phyloP scores from a whole-genome alignment of 2,797 vertebrate genomes.

The Heteromormyrus szaboi region DNA sequence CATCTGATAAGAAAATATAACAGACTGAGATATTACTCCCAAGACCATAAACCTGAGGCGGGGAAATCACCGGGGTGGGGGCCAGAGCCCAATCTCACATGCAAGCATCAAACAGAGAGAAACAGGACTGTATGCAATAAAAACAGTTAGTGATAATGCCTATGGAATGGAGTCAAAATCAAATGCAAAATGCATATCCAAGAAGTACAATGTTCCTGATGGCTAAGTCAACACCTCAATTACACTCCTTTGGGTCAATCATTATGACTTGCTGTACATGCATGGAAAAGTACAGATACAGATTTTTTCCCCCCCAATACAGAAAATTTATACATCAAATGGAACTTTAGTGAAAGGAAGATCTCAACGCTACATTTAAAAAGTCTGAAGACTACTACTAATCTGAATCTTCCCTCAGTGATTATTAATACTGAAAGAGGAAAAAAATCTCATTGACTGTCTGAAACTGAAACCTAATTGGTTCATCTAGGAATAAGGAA shows the following conservation, averaged over 20 bases:
- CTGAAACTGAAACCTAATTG: background rate
- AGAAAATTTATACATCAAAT: background rate
- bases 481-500: background rate
- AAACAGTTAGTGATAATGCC: background rate
- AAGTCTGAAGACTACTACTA: background rate
- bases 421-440: background rate
- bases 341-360: background rate
- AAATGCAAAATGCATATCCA: background rate
- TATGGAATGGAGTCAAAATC: background rate
- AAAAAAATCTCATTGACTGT: background rate
- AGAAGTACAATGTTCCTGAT: background rate
- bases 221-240: background rate
- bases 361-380: background rate
- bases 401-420: background rate
- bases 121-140: background rate
- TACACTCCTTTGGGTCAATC: background rate
- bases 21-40: background rate
- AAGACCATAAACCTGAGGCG: background rate
- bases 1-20: background rate
- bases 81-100: background rate
- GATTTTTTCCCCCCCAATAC: background rate
- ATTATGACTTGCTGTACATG: background rate
- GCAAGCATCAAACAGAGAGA: background rate
- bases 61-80: background rate
- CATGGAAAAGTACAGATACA: background rate